phyloP scores from a whole-genome alignment of 2,888 invertebrate species.

The Ophion slaviceki region DNA sequence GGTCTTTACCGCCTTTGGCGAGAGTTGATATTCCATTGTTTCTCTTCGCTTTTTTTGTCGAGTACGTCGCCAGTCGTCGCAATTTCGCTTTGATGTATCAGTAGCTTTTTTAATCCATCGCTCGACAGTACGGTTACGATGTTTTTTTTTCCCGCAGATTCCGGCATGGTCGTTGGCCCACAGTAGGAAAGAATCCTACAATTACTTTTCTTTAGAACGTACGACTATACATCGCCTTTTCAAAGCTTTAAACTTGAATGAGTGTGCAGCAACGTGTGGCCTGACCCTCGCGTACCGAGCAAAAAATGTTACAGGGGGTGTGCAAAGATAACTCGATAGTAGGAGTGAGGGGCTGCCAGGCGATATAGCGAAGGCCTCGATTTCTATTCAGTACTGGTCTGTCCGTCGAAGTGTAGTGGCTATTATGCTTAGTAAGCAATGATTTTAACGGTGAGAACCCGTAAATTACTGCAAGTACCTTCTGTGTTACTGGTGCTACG shows the following conservation, averaged over 20 bases:
- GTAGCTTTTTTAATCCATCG: neutral
- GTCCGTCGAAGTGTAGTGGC: constrained; percentile 6
- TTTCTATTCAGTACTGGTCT: constrained; percentile 23
- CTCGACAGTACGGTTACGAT: neutral
- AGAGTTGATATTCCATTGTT: neutral
- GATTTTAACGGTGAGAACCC: too few relatives aligned
- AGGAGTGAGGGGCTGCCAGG: neutral
- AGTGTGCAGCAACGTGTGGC: neutral
- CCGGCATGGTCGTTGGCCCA: too few relatives aligned
- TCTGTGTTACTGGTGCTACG: too few relatives aligned
- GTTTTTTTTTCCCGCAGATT: neutral
- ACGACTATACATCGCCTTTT: neutral
- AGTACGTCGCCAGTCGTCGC: neutral
- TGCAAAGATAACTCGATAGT: neutral
- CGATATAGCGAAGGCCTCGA: constrained; percentile 2
- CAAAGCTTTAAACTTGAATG: neutral
- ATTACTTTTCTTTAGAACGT: neutral
- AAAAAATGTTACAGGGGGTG: neutral
- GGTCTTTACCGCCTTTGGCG: neutral
- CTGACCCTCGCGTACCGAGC: neutral
- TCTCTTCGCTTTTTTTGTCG: neutral
- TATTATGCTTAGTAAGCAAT: too few relatives aligned
- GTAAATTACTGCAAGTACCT: too few relatives aligned
- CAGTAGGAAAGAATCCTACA: neutral
- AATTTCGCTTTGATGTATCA: neutral